Conservation (phyloP, 2,797 vertebrate species). For the Phalanger gymnotis region DNA sequence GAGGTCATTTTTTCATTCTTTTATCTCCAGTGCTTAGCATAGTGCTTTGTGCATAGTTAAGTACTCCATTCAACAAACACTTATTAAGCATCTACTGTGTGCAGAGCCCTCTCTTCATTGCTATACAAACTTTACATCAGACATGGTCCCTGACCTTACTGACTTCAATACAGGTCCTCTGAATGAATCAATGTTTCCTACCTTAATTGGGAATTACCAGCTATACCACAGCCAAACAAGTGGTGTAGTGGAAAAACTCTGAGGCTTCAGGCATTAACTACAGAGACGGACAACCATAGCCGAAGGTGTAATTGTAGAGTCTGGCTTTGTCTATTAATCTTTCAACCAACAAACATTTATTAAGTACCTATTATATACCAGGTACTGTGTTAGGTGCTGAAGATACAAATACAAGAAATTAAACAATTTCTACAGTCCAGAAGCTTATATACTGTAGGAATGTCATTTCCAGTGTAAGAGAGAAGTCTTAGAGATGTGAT, state of each 20-base stretch:
- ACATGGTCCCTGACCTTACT: background rate
- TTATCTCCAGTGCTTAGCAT: fast-evolving
- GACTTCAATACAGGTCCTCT: background rate
- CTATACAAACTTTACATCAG: background rate
- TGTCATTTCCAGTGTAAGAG: background rate
- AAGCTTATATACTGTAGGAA: background rate
- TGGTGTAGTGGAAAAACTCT: background rate
- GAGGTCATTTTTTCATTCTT: background rate
- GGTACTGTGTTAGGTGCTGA: background rate
- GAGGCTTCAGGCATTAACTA: background rate
- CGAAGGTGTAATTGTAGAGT: background rate
- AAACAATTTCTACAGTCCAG: background rate
- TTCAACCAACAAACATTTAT: background rate
- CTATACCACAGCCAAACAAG: background rate
- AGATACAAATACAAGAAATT: background rate
- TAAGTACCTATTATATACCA: background rate
- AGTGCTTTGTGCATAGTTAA: background rate
- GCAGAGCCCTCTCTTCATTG: no score
- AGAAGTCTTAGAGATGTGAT: background rate
- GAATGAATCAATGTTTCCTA: background rate
- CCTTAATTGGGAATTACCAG: background rate
- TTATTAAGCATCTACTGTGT: background rate
- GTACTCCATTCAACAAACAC: background rate
- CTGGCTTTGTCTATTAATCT: background rate
- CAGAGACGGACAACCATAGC: background rate